phyloP scores from a whole-genome alignment of 1,140 invertebrate genomes.

The Tetragonula clypearis region DNA sequence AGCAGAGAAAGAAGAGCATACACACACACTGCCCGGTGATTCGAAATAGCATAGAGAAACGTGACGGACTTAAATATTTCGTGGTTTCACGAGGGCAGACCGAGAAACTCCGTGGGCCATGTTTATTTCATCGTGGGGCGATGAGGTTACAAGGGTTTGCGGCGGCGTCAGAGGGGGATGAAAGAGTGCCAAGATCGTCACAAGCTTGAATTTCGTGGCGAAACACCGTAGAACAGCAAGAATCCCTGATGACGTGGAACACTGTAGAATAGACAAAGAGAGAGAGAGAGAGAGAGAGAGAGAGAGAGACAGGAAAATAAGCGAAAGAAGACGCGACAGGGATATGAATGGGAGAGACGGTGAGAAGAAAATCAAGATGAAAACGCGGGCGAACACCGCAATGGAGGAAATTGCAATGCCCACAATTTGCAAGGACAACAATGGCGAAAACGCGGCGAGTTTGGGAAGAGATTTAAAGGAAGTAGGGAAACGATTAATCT shows the following conservation, averaged over 20 bases:
- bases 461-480: background rate
- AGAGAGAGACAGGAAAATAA: background rate
- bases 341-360: background rate
- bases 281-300: background rate
- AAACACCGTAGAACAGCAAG: constrained; percentile 6
- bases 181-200: constrained; percentile 11
- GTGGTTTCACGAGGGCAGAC: background rate
- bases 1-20: no score
- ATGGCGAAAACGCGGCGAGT: background rate
- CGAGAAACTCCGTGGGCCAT: background rate
- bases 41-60: background rate
- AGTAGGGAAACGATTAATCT: background rate
- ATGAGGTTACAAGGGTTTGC: constrained; percentile 2
- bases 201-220: constrained; percentile 46
- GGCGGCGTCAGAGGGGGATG: background rate
- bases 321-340: background rate
- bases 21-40: background rate
- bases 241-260: background rate
- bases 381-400: background rate
- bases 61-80: background rate
- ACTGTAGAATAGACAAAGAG: background rate
- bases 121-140: constrained; percentile 6
- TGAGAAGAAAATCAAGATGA: background rate
- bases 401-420: background rate
- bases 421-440: background rate